Evolutionary conservation across 2,797 vertebrate genomes (phyloP), one percentile per base, ranked within the genome.

Genomic region (Gastrophryne carolinensis): DNA sequence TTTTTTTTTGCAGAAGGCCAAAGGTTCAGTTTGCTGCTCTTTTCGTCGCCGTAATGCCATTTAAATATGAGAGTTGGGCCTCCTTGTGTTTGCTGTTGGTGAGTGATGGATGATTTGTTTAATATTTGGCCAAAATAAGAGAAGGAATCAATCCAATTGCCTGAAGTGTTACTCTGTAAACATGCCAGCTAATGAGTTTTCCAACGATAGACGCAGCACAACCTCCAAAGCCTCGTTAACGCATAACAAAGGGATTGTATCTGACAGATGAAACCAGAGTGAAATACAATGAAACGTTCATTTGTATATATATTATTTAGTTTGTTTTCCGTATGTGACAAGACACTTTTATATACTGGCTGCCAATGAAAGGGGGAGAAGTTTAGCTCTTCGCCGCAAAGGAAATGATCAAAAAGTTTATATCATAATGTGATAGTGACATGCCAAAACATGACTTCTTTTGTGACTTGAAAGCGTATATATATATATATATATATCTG

Each of bases 21-120:
- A n/a, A n/a, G n/a, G n/a, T n/a, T n/a, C n/a, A n/a, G n/a, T n/a
- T n/a, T n/a, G n/a, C n/a, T n/a, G n/a, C n/a, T n/a, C n/a, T n/a
- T n/a, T n/a, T n/a, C n/a, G n/a, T n/a, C n/a, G n/a, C n/a, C n/a
- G n/a, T n/a, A n/a, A n/a, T n/a, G n/a, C n/a, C 66, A 69, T 41
- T 57, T 19, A 27, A 37, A 56, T 41, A 24, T 29, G 2, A 9
- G 5, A 41, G 75, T 9, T 47, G 71, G 27, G 79, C 21, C 4
- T 13, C 11, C 47, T 73, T 49, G n/a, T 81, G 62, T 75, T 32
- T 29, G 24, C 79, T 24, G 26, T 44, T 82, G 58, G 65, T 80
- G 60, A 70, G 79, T 60, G 73, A 71, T 49, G 80, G 73, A 34
- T 80, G 32, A 79, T 82, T 79, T 80, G 6, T 80, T 82, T 71